Conservation (phyloP, 2,888 invertebrate species). For the Scotopteryx bipunctaria region DNA sequence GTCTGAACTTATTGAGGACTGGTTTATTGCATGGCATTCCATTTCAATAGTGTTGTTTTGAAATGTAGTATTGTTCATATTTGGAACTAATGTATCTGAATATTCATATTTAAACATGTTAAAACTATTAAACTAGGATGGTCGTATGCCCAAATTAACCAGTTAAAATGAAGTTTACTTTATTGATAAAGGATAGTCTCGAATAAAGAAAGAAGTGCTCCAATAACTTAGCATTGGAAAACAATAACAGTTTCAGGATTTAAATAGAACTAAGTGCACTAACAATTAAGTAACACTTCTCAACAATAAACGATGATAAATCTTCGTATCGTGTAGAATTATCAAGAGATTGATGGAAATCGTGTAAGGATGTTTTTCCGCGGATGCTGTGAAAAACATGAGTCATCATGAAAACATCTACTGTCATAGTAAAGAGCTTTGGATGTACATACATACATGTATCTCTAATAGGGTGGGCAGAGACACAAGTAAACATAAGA, state of each 20-base stretch:
- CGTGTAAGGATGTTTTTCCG: too few species aligned
- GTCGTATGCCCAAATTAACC: too few species aligned
- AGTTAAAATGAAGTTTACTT: too few species aligned
- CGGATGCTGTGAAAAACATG: too few species aligned
- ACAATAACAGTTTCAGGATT: not conserved
- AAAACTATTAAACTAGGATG: too few species aligned
- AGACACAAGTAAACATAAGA: too few species aligned
- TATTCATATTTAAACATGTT: too few species aligned
- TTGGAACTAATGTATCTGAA: not conserved
- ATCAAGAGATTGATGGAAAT: conserved; percentile 4
- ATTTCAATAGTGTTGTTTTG: not conserved
- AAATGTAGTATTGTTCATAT: not conserved
- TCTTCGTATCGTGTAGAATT: not conserved
- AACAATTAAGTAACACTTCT: conserved; percentile 8
- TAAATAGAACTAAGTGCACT: conserved; percentile 8
- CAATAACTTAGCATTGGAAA: not conserved
- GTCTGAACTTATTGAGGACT: conserved; percentile 3
- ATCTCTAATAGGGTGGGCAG: too few species aligned
- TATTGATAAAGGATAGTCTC: too few species aligned
- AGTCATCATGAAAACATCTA: too few species aligned
- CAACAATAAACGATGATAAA: conserved; percentile 4
- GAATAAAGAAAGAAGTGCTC: not conserved
- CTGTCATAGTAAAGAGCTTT: too few species aligned
- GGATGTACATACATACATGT: too few species aligned
- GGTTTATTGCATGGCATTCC: conserved; percentile 7